Conservation (phyloP, 2,888 invertebrate species). For the Lepetodrilus schrolli region DNA sequence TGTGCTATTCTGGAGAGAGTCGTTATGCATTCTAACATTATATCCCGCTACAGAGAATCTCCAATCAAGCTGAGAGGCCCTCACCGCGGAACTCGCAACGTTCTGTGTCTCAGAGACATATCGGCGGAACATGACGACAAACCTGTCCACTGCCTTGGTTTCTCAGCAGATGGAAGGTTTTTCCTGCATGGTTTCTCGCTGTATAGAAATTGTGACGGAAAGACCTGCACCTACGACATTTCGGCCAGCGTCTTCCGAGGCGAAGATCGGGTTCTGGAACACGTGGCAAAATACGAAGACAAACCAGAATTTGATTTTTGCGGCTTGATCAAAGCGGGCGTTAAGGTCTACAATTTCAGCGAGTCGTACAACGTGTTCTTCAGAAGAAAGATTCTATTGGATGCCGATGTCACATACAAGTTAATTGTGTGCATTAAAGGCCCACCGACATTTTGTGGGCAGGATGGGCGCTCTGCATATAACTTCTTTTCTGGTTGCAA, state of each 20-base stretch:
- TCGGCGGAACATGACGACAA: background rate
- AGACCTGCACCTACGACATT: background rate
- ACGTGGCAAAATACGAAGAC: background rate
- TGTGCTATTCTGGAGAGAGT: background rate
- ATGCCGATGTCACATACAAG: background rate
- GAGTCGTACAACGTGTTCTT: background rate
- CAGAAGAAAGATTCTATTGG: background rate
- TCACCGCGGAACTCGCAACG: background rate
- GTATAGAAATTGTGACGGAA: background rate
- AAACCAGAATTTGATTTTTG: background rate
- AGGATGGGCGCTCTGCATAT: background rate
- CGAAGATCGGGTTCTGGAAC: background rate
- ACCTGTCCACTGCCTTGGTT: background rate
- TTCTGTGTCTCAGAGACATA: background rate
- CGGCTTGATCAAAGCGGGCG: background rate
- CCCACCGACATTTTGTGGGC: background rate
- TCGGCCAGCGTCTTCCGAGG: background rate
- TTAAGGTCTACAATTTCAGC: background rate
- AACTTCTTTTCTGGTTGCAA: background rate
- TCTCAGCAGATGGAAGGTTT: background rate
- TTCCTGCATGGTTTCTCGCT: slow-evolving; percentile 7
- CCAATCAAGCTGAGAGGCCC: slow-evolving; percentile 2
- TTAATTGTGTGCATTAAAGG: background rate
- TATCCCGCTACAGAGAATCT: background rate
- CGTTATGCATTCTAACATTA: background rate